Base-by-base conservation (phyloP, 2,888 invertebrate species). In the Mimumesa dahlbomi region DNA sequence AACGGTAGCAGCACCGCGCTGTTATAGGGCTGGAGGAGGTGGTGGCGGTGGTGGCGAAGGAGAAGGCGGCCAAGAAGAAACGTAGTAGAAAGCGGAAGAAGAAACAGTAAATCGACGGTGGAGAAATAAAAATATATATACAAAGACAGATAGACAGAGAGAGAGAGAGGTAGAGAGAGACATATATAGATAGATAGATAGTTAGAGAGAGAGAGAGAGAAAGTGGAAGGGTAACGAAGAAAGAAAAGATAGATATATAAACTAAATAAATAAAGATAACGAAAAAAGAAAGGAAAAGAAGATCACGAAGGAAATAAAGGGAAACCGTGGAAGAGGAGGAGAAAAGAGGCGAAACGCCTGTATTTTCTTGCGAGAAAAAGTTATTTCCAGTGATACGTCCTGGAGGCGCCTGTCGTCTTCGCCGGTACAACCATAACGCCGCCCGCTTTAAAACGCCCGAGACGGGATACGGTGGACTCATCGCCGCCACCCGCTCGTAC, bases 381-480 rank as follows among this genome's bases (percentile, higher is more conserved):
- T 81, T 74, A 74, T 75, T 75, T 77, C 73, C 61, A 77, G 74
- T 75, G 77, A 83, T 80, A 84, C 83, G 84, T 85, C 87, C 86
- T 88, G 88, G 88, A 88, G 88, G 88, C 88, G 87, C 88, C 88
- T 79, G 88, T 88, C 88, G 87, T 88, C 88, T 88, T 87, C 87
- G 88, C 85, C 87, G 85, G 85, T 84, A 84, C 88, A 89, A 87
- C 86, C 88, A 89, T 89, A 88, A 89, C 89, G 89, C 89, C 89
- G 82, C 89, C 89, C 88, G 89, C 89, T 84, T 86, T 89, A 83
- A 89, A 89, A 87, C 88, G 89, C 77, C 88, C 89, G 86, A 88
- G 89, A 88, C 88, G 89, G 87, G 89, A 89, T 83, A 87, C 87
- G 88, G 88, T 88, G 89, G 88, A 88, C 79, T 85, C 88, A 79